These are phyloP conservation scores for Epinephelus fuscoguttatus DNA, from an alignment of 2,113 vertebrate species.

Conservation along the genomic window DNA sequence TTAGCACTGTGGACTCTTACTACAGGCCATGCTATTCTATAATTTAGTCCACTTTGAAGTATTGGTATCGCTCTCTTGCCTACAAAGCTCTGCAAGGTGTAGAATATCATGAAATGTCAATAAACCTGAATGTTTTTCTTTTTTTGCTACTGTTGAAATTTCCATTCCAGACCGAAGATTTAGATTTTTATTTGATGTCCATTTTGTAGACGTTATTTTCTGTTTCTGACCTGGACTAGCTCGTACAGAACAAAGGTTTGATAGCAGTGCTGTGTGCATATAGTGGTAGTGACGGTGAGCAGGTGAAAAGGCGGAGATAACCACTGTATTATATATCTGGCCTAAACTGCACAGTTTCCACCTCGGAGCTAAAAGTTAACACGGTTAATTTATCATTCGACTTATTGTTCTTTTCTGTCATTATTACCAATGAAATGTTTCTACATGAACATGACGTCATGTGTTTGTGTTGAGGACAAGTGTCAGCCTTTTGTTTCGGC, in stretches of 20 bases:
- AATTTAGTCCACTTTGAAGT: conserved; percentile 60
- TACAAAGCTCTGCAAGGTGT: conserved; percentile 58
- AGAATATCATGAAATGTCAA: conserved; percentile 62
- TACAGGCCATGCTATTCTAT: conserved; percentile 37
- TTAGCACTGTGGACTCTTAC: conserved; percentile 67
- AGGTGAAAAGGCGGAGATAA: conserved; percentile 11
- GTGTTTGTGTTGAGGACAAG: conserved; percentile 24
- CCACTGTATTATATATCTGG: conserved; percentile 57
- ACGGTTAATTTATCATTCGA: conserved; percentile 24
- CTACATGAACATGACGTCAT: conserved; percentile 6
- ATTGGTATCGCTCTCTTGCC: conserved; percentile 69
- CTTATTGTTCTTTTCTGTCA: not conserved
- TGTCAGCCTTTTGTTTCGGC: conserved; percentile 37
- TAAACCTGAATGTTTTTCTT: conserved; percentile 64
- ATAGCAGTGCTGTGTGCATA: conserved; percentile 2
- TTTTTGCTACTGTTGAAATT: conserved; percentile 72
- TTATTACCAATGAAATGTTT: conserved; percentile 38
- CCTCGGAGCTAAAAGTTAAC: not conserved
- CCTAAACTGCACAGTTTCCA: conserved; percentile 24
- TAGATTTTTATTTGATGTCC: conserved; percentile 58
- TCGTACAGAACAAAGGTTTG: conserved; percentile 17
- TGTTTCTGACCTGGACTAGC: conserved; percentile 27
- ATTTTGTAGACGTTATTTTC: conserved; percentile 43
- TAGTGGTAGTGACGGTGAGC: not conserved
- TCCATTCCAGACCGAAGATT: conserved; percentile 78